Evolutionary conservation across 2,888 invertebrate species (phyloP).

Genomic region (Oscheius sp.): DNA sequence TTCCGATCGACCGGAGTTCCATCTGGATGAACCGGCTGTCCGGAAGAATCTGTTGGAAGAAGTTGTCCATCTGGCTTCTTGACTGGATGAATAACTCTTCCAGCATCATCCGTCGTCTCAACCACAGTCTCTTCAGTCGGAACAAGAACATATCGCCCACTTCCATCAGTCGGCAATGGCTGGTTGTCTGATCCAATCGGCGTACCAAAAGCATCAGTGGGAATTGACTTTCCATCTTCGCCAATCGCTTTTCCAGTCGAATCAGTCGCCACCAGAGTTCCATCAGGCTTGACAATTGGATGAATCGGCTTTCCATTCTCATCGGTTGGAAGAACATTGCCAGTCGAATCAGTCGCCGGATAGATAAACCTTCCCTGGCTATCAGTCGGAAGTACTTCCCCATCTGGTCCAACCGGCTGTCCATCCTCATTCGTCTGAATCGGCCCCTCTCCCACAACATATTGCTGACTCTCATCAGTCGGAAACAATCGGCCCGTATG

Average conservation of each 20-base stretch:
- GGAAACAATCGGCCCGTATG: conserved; percentile 39
- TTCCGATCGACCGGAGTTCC: conserved; percentile 37
- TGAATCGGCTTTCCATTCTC: conserved; percentile 23
- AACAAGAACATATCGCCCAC: conserved; percentile 39
- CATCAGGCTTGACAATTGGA: conserved; percentile 41
- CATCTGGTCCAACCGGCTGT: conserved; percentile 39
- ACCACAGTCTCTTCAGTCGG: conserved; percentile 30
- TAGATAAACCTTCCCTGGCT: conserved; percentile 57
- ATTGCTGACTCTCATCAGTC: conserved; percentile 35
- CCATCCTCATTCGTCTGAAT: conserved; percentile 41
- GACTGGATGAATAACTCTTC: conserved; percentile 42
- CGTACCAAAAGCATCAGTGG: conserved; percentile 37
- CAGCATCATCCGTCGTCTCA: conserved; percentile 32
- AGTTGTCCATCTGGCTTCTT: conserved; percentile 38
- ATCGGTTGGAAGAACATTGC: conserved; percentile 45
- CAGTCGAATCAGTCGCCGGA: conserved; percentile 51
- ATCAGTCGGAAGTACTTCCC: conserved; percentile 46
- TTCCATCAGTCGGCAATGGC: conserved; percentile 51
- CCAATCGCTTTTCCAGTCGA: conserved; percentile 43
- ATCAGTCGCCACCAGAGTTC: conserved; percentile 35
- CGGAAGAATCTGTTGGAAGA: conserved; percentile 46
- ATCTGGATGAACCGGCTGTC: conserved; percentile 33
- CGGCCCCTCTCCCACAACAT: conserved; percentile 29
- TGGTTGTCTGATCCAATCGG: conserved; percentile 31
- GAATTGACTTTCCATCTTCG: conserved; percentile 29